Percentiles rank a stretch among this genome's conserved stretches.
phyloP scores from a whole-genome alignment of 2,888 invertebrate genomes.

The Chloroclystis v-ata region DNA sequence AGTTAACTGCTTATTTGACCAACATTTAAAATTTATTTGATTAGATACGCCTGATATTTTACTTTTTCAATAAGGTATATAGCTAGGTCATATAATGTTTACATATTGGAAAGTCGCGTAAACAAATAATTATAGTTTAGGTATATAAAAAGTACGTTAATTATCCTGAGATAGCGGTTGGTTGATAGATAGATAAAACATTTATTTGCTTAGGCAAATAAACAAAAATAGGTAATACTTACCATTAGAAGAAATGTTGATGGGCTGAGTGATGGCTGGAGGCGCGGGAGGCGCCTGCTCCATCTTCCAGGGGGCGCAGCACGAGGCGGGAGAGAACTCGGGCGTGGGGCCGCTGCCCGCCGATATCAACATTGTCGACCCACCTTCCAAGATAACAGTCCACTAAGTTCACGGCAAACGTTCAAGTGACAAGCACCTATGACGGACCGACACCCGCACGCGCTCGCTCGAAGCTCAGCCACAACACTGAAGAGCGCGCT shows the following conservation, averaged over 20 bases:
- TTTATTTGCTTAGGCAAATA: too few relatives aligned
- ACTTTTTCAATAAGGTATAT: too few relatives aligned
- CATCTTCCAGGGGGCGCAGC: constrained; percentile 82
- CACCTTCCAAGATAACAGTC: constrained; percentile 47
- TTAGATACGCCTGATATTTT: too few relatives aligned
- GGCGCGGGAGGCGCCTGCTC: constrained; percentile 76
- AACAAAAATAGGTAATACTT: constrained; percentile 32
- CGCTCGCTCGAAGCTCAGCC: constrained; percentile 76
- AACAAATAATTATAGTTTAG: too few relatives aligned
- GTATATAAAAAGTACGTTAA: too few relatives aligned
- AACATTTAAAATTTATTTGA: too few relatives aligned
- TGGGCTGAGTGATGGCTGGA: constrained; percentile 66
- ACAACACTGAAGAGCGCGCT: constrained; percentile 79
- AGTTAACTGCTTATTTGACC: too few relatives aligned
- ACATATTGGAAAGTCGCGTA: too few relatives aligned
- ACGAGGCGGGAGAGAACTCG: constrained; percentile 77
- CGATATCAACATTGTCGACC: constrained; percentile 81
- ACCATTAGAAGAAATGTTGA: constrained; percentile 80
- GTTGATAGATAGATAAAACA: too few relatives aligned
- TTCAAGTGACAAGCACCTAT: constrained; percentile 39
- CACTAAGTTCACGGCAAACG: constrained; percentile 52
- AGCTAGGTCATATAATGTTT: too few relatives aligned
- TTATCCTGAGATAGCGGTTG: too few relatives aligned
- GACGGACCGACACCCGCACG: constrained; percentile 63
- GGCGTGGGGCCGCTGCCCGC: constrained; percentile 80